These are phyloP conservation scores for Tachysurus vachellii DNA, from an alignment of 2,113 vertebrate species.

Conservation along the genomic window DNA sequence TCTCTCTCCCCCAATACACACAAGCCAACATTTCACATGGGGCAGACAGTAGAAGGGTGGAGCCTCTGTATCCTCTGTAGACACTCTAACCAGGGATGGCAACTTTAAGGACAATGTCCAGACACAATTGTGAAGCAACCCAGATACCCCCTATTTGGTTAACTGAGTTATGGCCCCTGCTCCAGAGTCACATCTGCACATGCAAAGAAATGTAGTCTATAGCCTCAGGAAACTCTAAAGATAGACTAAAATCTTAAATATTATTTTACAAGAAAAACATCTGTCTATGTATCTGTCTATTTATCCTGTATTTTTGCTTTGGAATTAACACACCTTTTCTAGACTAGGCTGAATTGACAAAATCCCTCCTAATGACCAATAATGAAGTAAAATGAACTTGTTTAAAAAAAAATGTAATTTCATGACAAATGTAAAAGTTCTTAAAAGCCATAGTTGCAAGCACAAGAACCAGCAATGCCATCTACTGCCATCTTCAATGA, in stretches of 20 bases:
- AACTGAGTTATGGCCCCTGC: slow-evolving; percentile 72
- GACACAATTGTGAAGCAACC: slow-evolving; percentile 69
- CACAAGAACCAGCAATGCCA: slow-evolving; percentile 70
- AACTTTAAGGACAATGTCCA: slow-evolving; percentile 58
- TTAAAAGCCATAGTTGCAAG: slow-evolving; percentile 63
- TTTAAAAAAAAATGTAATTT: neutral
- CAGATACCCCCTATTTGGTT: slow-evolving; percentile 57
- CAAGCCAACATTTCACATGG: slow-evolving; percentile 62
- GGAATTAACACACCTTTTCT: neutral
- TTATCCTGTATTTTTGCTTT: neutral
- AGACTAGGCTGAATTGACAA: neutral
- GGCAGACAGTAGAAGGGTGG: slow-evolving; percentile 56
- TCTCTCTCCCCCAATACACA: slow-evolving; percentile 70
- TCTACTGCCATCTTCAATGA: slow-evolving; percentile 67
- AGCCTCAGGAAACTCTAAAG: slow-evolving; percentile 20
- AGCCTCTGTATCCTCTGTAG: slow-evolving; percentile 51
- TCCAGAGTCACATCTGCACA: slow-evolving; percentile 70
- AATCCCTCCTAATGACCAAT: neutral
- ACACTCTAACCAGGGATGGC: slow-evolving; percentile 36
- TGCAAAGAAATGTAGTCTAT: slow-evolving; percentile 51
- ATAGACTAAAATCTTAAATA: neutral
- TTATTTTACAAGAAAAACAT: slow-evolving; percentile 1
- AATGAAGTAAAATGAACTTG: neutral
- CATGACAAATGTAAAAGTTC: slow-evolving; percentile 36
- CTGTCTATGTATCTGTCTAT: neutral